Conservation (phyloP, 2,113 vertebrate species). For the Oenanthe oenanthe region DNA sequence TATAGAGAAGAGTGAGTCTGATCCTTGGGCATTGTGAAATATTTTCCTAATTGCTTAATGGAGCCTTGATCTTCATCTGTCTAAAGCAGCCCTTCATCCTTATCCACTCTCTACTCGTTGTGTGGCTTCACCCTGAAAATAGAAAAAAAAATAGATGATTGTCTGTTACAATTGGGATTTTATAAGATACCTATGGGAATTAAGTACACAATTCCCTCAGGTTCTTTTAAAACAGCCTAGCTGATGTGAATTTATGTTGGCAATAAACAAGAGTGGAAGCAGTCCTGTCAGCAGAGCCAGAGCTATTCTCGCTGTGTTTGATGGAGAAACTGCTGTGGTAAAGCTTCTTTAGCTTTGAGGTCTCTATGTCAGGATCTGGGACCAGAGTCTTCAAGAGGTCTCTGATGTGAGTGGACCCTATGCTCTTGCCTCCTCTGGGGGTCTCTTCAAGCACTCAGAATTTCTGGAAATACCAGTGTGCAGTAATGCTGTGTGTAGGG, state of each 20-base stretch:
- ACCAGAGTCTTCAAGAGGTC: not conserved
- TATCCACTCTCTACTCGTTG: not conserved
- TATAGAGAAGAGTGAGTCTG: not conserved
- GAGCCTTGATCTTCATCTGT: not conserved
- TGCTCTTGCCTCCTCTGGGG: not conserved
- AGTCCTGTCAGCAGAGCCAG: not conserved
- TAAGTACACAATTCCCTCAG: not conserved
- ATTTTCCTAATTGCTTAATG: not conserved
- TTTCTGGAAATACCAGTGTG: not conserved
- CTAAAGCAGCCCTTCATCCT: not conserved
- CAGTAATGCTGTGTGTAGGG: not conserved
- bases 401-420: not conserved
- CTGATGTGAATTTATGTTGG: constrained; percentile 3
- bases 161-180: not conserved
- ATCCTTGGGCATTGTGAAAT: not conserved
- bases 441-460: not conserved
- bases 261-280: not conserved
- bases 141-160: not conserved
- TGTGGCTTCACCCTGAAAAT: not conserved
- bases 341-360: not conserved
- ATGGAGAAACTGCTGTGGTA: not conserved
- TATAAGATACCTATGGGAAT: not conserved
- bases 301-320: not conserved
- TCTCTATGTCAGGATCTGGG: not conserved
- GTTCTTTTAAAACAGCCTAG: not conserved